Conservation (phyloP, 92 coral and sea anemone species). For the Nematostella vectensis region DNA sequence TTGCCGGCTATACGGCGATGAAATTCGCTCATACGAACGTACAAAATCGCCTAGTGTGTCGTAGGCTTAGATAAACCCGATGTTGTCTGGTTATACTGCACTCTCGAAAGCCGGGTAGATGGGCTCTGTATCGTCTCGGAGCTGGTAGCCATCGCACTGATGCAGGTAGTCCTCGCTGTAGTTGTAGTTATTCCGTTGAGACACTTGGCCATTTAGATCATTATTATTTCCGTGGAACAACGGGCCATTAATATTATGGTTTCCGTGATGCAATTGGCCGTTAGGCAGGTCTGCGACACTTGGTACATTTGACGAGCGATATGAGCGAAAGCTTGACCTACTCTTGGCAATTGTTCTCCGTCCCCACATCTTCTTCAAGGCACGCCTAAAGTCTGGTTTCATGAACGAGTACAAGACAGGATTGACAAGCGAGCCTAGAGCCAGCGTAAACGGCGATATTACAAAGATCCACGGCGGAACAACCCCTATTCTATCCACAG, state of each 20-base stretch:
- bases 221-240: not conserved
- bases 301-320: constrained; percentile 17
- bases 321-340: constrained; percentile 3
- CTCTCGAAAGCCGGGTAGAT: no score
- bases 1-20: no score
- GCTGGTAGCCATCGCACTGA: no score
- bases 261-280: constrained; percentile 2
- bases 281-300: constrained; percentile 14
- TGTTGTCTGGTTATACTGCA: no score
- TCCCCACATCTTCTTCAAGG: constrained; percentile 7
- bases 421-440: constrained; percentile 45
- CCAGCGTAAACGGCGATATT: constrained; percentile 51
- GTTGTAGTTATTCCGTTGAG: no score
- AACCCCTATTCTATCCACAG: constrained; percentile 9
- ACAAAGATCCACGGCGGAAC: constrained; percentile 19
- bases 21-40: no score
- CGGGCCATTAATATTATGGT: constrained; percentile 7
- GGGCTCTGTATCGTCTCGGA: no score
- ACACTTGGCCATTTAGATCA: no score
- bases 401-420: constrained; percentile 54
- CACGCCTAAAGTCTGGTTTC: constrained; percentile 55
- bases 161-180: no score
- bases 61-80: no score
- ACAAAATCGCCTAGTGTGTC: no score
- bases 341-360: constrained; percentile 2